Evolutionary conservation across 1,140 invertebrate species (phyloP), one percentile per base, ranked within the genome.

Genomic region (Notospermus geniculatus): DNA sequence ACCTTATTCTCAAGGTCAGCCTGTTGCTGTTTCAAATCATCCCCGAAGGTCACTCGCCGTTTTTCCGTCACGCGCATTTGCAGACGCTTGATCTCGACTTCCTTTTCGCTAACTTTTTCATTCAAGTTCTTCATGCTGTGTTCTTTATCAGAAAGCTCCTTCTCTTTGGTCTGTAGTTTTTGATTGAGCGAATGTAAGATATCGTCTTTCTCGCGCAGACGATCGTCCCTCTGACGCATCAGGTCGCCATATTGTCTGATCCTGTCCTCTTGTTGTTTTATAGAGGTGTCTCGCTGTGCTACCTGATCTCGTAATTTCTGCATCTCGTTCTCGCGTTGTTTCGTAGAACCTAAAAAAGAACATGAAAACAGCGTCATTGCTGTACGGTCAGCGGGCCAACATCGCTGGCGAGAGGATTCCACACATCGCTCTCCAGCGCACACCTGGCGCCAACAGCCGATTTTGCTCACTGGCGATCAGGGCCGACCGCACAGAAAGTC

Each of bases 161-260:
- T 23, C 46, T 50, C 46, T 45, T 68, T 59, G 23, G 59, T 53
- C 55, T 57, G 59, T 45, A 68, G 53, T 46, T 62, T 62, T 27
- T 43, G 28, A 55, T 68, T 68, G 39, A 68, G 56, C 23, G 54
- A 39, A n/a, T 60, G 53, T 0, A 66, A 46, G 13, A 68, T 41
- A 7, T 68, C 66, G 52, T 68, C 66, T 36, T 68, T 68, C 32
- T 68, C 66, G 39, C 62, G 67, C 39, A 68, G 52, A 50, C 66
- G 52, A 32, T 66, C 66, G 46, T 68, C 66, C 22, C 66, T 54
- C 19, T 45, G 55, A 15, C 60, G 52, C 13, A 68, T 28, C n/a
- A 61, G 54, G 17, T 66, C 59, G 56, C 63, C 57, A 23, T 63
- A 36, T 32, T 58, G 50, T 28, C 54, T 58, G 17, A 66, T 30